Evolutionary conservation across 2,888 invertebrate genomes (phyloP), one percentile per base, ranked within the genome.

Genomic region (Temnothorax unifasciatus): DNA sequence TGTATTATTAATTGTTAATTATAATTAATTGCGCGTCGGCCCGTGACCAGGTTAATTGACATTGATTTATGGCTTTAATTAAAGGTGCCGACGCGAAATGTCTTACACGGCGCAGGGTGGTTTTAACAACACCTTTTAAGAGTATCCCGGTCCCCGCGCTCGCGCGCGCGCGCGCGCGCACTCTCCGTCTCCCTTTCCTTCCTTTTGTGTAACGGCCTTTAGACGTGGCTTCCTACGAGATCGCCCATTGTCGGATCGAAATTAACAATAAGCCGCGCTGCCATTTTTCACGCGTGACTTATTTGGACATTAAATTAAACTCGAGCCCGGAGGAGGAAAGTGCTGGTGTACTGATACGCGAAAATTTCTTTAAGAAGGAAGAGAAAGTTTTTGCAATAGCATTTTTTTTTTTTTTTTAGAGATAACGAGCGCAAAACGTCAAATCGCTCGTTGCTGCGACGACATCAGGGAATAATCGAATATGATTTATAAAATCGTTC

Each of bases 61-160:
- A 94, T 93, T 95, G 95, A 95, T 94, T 94, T 93, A 94, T 94
- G 93, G 91, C 89, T 94, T 95, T 94, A 95, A 95, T 95, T 94
- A 94, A 94, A 93, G 93, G 91, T 91, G 91, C 90, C 88, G 91
- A 90, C 87, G 85, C 79, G 91, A 89, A 90, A 91, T 93, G 93
- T 93, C 92, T 93, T 92, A 91, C 90, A 92, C 90, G 85, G 84
- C 83, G 86, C 81, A 90, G 92, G 91, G 91, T 88, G 92, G 91
- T 91, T 92, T 92, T 91, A 92, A 93, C 93, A 93, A 92, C 93
- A 92, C 93, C 94, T 93, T 93, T 93, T 92, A 91, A 91, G 90
- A 90, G 90, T 88, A 85, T 81, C 89, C 82, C 84, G 84, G 76
- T 44, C 66, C 68, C 29, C 81, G 21, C 68, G 50, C 44, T 57